phyloP scores from a whole-genome alignment of 1,140 invertebrate species.

The Monochamus saltuarius region DNA sequence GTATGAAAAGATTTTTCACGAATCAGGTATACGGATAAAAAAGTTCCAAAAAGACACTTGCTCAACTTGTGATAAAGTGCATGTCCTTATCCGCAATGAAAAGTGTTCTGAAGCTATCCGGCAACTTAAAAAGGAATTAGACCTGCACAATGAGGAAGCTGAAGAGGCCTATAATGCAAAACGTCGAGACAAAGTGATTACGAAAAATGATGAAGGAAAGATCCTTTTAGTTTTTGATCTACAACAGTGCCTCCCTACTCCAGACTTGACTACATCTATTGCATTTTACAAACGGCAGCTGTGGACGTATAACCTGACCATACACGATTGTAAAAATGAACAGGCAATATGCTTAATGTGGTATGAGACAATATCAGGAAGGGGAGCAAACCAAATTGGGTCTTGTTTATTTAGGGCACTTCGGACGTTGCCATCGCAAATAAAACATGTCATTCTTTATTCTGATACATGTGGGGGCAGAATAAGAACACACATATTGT shows the following conservation, averaged over 20 bases:
- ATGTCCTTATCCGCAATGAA: neutral
- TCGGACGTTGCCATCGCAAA: slow-evolving; percentile 36
- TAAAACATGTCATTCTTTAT: slow-evolving; percentile 42
- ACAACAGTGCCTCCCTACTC: slow-evolving; percentile 48
- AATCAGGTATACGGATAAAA: neutral
- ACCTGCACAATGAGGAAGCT: slow-evolving; percentile 18
- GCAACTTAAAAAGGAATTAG: slow-evolving; percentile 1
- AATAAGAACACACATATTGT: slow-evolving; percentile 41
- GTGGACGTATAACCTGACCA: slow-evolving; percentile 50
- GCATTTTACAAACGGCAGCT: slow-evolving; percentile 49
- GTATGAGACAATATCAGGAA: neutral
- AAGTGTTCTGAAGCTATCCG: neutral
- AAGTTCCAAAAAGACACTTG: neutral
- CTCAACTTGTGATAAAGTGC: neutral
- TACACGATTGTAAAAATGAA: slow-evolving; percentile 38
- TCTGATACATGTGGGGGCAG: slow-evolving; percentile 46
- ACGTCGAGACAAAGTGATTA: slow-evolving; percentile 9
- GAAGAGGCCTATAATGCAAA: slow-evolving; percentile 18
- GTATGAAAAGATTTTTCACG: too few relatives aligned
- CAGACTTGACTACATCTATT: slow-evolving; percentile 36
- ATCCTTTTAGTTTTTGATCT: slow-evolving; percentile 41
- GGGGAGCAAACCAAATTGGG: slow-evolving; percentile 10
- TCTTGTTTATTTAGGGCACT: slow-evolving; percentile 31
- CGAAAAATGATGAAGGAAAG: slow-evolving; percentile 4
- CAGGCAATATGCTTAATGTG: slow-evolving; percentile 36